A percentile compares a stretch with the other conserved stretches of the same genome.
These are phyloP conservation scores for Catharus fuscescens DNA, from an alignment of 2,113 vertebrate genomes.

Conservation along the genomic window DNA sequence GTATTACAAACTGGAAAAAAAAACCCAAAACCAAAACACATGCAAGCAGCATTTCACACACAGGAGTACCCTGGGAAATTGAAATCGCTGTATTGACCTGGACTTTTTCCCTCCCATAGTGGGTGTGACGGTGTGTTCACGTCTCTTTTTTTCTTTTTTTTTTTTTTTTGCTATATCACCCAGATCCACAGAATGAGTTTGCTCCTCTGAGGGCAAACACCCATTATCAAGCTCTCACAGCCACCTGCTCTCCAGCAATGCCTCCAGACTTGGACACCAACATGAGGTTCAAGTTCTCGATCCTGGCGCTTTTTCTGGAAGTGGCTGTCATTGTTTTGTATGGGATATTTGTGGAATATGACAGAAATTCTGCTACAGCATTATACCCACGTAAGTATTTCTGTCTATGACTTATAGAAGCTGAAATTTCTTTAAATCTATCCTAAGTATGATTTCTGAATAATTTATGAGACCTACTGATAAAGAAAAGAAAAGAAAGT, in stretches of 20 bases:
- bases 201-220: conserved; percentile 65
- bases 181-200: conserved; percentile 55
- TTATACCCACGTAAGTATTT: conserved; percentile 88
- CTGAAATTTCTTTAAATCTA: background rate
- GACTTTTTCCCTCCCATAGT: conserved; percentile 16
- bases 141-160: background rate
- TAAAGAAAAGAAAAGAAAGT: background rate
- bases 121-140: conserved; percentile 50
- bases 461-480: background rate
- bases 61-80: background rate
- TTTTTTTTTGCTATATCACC: conserved; percentile 67
- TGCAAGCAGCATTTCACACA: background rate
- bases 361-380: rapidly evolving
- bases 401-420: background rate
- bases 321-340: conserved; percentile 84
- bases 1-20: background rate
- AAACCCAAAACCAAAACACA: background rate
- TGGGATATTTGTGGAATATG: conserved; percentile 82
- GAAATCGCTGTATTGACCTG: background rate
- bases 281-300: conserved; percentile 90
- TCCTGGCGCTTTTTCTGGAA: conserved; percentile 84
- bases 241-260: conserved; percentile 54
- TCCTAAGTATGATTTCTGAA: background rate
- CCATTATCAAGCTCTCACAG: conserved; percentile 75
- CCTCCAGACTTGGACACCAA: conserved; percentile 79